phyloP scores from a whole-genome alignment of 2,113 vertebrate genomes.

The Odocoileus virginianus region DNA sequence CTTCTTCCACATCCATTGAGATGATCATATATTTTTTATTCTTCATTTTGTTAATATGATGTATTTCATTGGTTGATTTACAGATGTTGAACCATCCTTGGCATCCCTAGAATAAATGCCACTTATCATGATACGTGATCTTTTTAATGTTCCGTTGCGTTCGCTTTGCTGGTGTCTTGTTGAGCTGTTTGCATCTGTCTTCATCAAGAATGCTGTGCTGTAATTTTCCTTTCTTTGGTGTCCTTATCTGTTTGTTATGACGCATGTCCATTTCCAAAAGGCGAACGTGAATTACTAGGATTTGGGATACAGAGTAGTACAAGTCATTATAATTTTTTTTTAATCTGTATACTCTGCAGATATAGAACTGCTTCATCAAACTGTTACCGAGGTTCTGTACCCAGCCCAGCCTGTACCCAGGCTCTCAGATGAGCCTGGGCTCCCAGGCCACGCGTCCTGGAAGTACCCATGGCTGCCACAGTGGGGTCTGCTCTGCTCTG shows the following conservation, averaged over 20 bases:
- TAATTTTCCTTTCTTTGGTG: not conserved
- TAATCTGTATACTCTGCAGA: not conserved
- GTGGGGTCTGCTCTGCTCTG: not conserved
- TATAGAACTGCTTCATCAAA: no score
- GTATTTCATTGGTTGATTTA: not conserved
- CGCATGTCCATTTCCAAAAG: not conserved
- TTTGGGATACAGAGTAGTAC: not conserved
- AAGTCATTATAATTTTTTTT: not conserved
- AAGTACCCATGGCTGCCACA: not conserved
- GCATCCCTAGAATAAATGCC: not conserved
- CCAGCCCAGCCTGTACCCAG: no score
- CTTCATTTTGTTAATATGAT: not conserved
- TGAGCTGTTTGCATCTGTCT: not conserved
- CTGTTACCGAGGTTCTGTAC: not conserved
- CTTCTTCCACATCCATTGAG: not conserved
- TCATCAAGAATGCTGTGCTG: not conserved
- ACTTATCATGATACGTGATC: not conserved
- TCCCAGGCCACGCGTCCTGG: not conserved
- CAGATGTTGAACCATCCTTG: not conserved
- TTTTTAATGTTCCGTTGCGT: not conserved
- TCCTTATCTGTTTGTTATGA: not conserved
- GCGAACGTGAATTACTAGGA: not conserved
- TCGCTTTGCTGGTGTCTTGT: not conserved
- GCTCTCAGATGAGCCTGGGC: not conserved
- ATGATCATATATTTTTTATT: not conserved